Evolutionary conservation across 1,140 invertebrate species (phyloP), one percentile per base, ranked within the genome.

Genomic region (Papilio machaon): DNA sequence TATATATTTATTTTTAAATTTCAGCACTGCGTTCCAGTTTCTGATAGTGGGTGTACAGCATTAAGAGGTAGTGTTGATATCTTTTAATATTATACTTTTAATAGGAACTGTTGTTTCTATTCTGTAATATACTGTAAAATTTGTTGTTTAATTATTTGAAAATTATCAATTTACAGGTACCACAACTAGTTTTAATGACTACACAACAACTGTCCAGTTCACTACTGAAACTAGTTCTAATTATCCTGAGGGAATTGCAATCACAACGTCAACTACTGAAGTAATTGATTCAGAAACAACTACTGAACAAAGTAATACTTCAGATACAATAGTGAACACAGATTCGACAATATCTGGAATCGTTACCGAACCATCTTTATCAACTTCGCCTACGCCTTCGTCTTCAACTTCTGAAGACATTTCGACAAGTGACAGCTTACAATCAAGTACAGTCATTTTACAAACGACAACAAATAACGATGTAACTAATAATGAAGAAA

Each of bases 31-130:
- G 77, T 80, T n/a, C 60, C 67, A 52, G 83, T 87, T 78, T 84
- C 85, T n/a, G 83, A 85, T 74, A 81, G 74, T 46, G 85, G 85
- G n/a, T 87, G 86, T 49, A 81, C 81, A 4, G 84, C 86, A 46
- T 67, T 23, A n/a, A 84, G 58, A 79, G 80, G 64, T 70, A 70
- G 0, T 38, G 15, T 30, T 70, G 1, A 35, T 38, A 10, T 70
- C 30, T 15, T 70, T 70, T 30, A 35, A 23, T 23, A 30, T 35
- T 35, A 1, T 70, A 35, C 7, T 15, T 17, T 7, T 7, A 17
- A 17, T 54, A 35, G 13, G 13, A 70, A 15, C 5, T 49, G n/a
- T 60, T 8, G 5, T 58, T 58, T n/a, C 17, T 70, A 70, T 13
- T 5, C 23, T 8, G 10, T 15, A 35, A 70, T 38, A 5, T 13